Conservation (phyloP, 2,113 vertebrate species). For the Ceyx cyanopectus region DNA sequence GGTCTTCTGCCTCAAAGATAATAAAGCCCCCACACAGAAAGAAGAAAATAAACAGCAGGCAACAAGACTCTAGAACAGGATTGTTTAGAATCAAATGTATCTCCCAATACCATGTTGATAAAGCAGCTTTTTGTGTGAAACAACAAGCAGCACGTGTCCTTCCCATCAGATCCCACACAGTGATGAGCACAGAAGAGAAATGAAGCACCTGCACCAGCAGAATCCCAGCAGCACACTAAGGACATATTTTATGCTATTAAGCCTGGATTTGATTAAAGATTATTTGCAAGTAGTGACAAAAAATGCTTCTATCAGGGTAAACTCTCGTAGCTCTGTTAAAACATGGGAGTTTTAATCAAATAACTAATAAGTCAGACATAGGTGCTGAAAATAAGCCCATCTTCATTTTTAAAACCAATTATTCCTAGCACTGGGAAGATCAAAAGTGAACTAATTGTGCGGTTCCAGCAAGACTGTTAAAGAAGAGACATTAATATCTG, state of each 20-base stretch:
- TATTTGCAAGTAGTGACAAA: too few species aligned
- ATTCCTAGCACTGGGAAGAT: slow-evolving; percentile 48
- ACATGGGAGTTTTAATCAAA: too few species aligned
- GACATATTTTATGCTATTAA: neutral
- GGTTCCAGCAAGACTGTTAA: slow-evolving; percentile 67
- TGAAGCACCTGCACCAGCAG: neutral
- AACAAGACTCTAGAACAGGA: neutral
- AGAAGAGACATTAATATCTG: slow-evolving; percentile 78
- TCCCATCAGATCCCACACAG: neutral
- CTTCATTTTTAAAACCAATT: slow-evolving; percentile 66
- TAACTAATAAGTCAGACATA: slow-evolving; percentile 22
- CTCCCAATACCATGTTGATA: neutral
- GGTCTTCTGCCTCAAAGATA: neutral
- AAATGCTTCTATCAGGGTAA: too few species aligned
- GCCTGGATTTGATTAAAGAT: neutral
- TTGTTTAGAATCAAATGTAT: neutral
- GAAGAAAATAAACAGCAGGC: neutral
- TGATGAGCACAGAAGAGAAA: neutral
- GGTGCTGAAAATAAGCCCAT: slow-evolving; percentile 54
- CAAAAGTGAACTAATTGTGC: slow-evolving; percentile 61
- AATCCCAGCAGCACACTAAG: neutral
- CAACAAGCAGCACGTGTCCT: neutral
- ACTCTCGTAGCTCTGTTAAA: too few species aligned
- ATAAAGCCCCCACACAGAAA: neutral
- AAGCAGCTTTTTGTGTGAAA: neutral